Evolutionary conservation across 2,113 vertebrate genomes (phyloP), one percentile per base, ranked within the genome.

Genomic region (Motacilla alba): DNA sequence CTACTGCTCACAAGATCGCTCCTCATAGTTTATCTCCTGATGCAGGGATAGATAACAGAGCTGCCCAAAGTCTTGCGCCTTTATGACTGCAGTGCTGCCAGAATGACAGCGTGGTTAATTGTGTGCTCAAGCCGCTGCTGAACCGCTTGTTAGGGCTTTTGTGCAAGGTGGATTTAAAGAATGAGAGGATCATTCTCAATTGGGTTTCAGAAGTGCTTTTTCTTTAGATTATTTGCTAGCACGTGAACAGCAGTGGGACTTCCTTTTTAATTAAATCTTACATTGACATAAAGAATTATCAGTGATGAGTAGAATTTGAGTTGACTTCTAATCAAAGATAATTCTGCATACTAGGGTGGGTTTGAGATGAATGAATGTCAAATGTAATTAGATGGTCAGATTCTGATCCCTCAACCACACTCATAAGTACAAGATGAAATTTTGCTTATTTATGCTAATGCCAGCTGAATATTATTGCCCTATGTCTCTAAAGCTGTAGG

Each of bases 251-350:
- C 28, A 39, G 41, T 13, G 58, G 20, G 31, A 59, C 31, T 86
- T 90, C 5, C 3, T 43, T 91, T 90, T 83, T 78, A 86, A 89
- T 95, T 93, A 90, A 90, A 66, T 72, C 56, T 67, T 82, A 90
- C 63, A 89, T 37, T 94, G 83, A 64, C 76, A 41, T 56, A 62
- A 67, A 78, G 73, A 90, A 70, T 83, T 88, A 91, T 88, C 67
- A 41, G 35, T 60, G 60, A 67, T 90, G 80, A 78, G 68, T 63
- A 83, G 89, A 86, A 94, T 81, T 93, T 76, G 76, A 93, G 64
- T 28, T 90, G 94, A 89, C 89, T 94, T 87, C 60, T 81, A 93
- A 94, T 94, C 95, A 95, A 86, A 89, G 64, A 89, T 56, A 68
- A 79, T 89, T 89, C 72, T 84, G 66, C 90, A 24, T 84, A 84